Evolutionary conservation across 2,888 invertebrate species (phyloP).

Genomic region (Polylopha cassiicola): DNA sequence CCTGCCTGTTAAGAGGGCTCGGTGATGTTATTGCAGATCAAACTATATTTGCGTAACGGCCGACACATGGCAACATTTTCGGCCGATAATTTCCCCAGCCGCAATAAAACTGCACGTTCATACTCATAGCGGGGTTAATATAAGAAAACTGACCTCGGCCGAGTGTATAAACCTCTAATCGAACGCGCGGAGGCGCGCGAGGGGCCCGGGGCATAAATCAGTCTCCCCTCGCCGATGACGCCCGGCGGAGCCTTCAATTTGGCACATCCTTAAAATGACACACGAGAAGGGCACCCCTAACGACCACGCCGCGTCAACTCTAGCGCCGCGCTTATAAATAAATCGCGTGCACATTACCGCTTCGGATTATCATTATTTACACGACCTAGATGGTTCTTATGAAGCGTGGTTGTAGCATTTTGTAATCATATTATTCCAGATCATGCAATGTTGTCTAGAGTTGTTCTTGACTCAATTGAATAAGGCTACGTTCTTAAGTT

Average conservation of each 20-base stretch:
- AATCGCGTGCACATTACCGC: constrained; percentile 41
- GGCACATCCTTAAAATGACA: constrained; percentile 78
- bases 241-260: constrained; percentile 75
- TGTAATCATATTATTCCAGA: neutral
- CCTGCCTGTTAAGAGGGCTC: too few species aligned
- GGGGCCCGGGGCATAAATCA: constrained; percentile 66
- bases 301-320: constrained; percentile 48
- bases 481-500: too few species aligned
- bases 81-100: constrained; percentile 40
- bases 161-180: constrained; percentile 71
- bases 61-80: too few species aligned
- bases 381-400: constrained; percentile 12
- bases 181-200: constrained; percentile 50
- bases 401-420: constrained; percentile 3
- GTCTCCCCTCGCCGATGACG: constrained; percentile 69
- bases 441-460: too few species aligned
- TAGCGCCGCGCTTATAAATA: constrained; percentile 46
- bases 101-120: constrained; percentile 43
- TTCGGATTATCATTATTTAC: constrained; percentile 29
- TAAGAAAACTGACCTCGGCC: constrained; percentile 72
- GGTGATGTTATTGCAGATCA: too few species aligned
- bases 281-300: constrained; percentile 71
- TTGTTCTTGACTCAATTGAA: too few species aligned
- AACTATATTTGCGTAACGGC: too few species aligned
- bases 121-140: constrained; percentile 47